Evolutionary conservation across 2,888 invertebrate genomes (phyloP).

Genomic region (Venustoraphidia nigricollis): DNA sequence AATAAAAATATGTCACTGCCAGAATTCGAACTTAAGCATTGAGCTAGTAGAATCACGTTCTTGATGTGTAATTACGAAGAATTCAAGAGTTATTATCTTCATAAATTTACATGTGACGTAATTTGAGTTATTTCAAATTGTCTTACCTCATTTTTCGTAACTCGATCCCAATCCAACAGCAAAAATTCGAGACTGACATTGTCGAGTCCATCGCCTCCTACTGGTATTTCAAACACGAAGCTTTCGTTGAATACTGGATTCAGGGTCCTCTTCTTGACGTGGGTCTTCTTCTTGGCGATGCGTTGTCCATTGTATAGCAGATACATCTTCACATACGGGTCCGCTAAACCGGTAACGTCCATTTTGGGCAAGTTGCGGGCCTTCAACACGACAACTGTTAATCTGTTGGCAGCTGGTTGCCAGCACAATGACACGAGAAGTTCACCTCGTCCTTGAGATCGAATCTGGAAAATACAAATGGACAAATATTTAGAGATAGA

Average conservation of each 20-base stretch:
- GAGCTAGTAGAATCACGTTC: too few relatives aligned
- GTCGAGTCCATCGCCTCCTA: conserved; percentile 57
- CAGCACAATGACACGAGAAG: conserved; percentile 91
- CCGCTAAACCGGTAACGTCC: conserved; percentile 94
- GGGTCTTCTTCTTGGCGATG: conserved; percentile 97
- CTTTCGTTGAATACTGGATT: conserved; percentile 99
- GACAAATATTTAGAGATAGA: not conserved
- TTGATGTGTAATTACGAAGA: too few relatives aligned
- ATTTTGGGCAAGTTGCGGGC: conserved; percentile 95
- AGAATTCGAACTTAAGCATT: too few relatives aligned
- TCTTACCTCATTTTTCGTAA: conserved; percentile 89
- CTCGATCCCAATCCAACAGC: conserved; percentile 92
- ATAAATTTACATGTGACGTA: too few relatives aligned
- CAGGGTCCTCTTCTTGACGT: conserved; percentile 93
- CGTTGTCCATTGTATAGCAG: conserved; percentile 93
- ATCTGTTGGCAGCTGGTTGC: conserved; percentile 90
- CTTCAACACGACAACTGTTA: conserved; percentile 93
- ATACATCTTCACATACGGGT: conserved; percentile 97
- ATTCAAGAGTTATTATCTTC: too few relatives aligned
- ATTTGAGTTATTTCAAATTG: not conserved
- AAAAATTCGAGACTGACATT: conserved; percentile 77
- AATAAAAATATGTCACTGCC: too few relatives aligned
- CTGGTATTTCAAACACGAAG: conserved; percentile 92
- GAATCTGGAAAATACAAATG: conserved; percentile 44
- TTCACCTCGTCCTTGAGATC: conserved; percentile 87